A percentile compares a stretch with the other conserved stretches of the same genome.
Evolutionary conservation across 2,888 invertebrate genomes (phyloP).

Genomic region (Noctua janthina): DNA sequence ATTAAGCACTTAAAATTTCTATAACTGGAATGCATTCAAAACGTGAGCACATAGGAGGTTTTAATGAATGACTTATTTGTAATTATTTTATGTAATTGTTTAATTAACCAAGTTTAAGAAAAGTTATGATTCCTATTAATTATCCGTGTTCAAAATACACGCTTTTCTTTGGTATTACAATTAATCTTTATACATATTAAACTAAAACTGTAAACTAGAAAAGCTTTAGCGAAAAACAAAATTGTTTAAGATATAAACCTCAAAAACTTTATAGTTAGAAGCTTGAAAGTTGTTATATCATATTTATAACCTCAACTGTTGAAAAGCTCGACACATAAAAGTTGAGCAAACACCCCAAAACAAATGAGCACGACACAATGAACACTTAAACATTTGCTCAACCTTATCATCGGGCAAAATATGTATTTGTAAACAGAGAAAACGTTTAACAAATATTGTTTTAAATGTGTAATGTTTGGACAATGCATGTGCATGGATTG

Average conservation of each 20-base stretch:
- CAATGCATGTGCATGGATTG: constrained; percentile 15
- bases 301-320: no score
- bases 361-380: constrained; percentile 3
- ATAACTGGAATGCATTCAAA: constrained; percentile 1
- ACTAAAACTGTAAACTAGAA: background rate
- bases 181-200: background rate
- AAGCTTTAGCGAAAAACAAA: no score
- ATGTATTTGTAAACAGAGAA: constrained; percentile 32
- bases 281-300: background rate
- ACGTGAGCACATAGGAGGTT: background rate
- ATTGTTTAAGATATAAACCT: background rate
- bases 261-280: background rate
- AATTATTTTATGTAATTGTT: constrained; percentile 19
- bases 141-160: no score
- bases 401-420: constrained; percentile 38
- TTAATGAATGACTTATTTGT: constrained; percentile 3
- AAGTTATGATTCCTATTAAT: background rate
- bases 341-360: constrained; percentile 28
- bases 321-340: background rate
- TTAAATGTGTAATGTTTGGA: constrained; percentile 41
- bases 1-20: constrained; percentile 33
- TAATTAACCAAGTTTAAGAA: constrained; percentile 26
- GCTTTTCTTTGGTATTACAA: background rate
- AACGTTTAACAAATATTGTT: constrained; percentile 45
- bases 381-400: constrained; percentile 32